Percentiles rank a stretch among this genome's conserved stretches.
These are phyloP conservation scores for Drosophila recens DNA, from an alignment of 2,888 invertebrate species.

Conservation along the genomic window DNA sequence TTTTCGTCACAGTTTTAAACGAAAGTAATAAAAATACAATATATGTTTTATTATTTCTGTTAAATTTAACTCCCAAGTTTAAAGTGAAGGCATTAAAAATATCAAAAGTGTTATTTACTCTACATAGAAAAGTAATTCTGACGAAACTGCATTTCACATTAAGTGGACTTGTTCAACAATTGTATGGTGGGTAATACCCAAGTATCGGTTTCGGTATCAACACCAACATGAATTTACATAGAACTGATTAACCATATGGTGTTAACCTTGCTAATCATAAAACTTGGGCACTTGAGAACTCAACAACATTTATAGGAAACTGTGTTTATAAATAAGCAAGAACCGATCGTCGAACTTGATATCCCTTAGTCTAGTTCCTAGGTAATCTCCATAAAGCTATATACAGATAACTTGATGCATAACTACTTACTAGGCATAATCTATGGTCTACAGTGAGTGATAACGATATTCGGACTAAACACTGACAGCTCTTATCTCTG, in stretches of 20 bases:
- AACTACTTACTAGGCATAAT: neutral
- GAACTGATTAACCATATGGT: conserved; percentile 6
- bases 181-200: neutral
- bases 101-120: neutral
- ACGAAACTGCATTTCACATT: neutral
- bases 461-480: conserved; percentile 14
- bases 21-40: too few species aligned
- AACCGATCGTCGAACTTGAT: conserved; percentile 7
- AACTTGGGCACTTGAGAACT: neutral
- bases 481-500: conserved; percentile 2
- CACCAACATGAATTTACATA: conserved; percentile 1
- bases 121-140: neutral
- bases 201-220: neutral
- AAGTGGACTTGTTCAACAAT: neutral
- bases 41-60: too few species aligned
- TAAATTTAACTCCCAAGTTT: too few species aligned
- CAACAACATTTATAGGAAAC: neutral
- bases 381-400: conserved; percentile 5
- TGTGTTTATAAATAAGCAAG: conserved; percentile 1
- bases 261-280: conserved; percentile 5
- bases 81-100: neutral
- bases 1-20: too few species aligned
- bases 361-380: neutral
- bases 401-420: neutral
- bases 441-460: neutral